phyloP scores from a whole-genome alignment of 2,888 invertebrate genomes.

The Cephus spinipes region DNA sequence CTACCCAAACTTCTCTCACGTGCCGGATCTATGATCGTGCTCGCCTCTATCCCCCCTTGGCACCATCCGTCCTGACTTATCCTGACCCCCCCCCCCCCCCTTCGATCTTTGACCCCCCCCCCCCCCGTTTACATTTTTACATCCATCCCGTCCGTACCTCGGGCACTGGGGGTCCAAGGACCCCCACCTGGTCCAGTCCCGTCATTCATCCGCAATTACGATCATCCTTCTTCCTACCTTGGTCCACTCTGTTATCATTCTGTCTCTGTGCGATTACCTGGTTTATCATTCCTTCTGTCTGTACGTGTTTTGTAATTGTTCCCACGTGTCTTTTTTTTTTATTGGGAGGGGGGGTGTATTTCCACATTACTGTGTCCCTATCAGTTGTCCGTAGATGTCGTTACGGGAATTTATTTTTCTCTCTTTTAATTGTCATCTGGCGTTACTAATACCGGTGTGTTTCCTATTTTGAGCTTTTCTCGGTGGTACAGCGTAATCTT shows the following conservation, averaged over 20 bases:
- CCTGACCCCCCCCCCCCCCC: not conserved
- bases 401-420: not conserved
- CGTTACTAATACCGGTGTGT: not conserved
- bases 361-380: no score
- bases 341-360: not conserved
- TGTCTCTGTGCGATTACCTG: not conserved
- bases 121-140: not conserved
- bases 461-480: not conserved
- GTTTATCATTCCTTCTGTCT: not conserved
- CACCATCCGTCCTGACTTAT: not conserved
- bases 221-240: not conserved
- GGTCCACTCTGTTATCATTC: not conserved
- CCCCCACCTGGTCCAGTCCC: not conserved
- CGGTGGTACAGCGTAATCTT: not conserved
- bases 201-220: not conserved
- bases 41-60: conserved; percentile 6
- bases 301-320: not conserved
- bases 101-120: not conserved
- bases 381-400: not conserved
- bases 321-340: not conserved
- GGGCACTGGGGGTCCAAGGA: not conserved
- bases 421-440: not conserved
- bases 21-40: conserved; percentile 12
- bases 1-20: conserved; percentile 50
- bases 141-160: not conserved